Conservation (phyloP, 2,888 invertebrate species). For the Catocala fraxini region DNA sequence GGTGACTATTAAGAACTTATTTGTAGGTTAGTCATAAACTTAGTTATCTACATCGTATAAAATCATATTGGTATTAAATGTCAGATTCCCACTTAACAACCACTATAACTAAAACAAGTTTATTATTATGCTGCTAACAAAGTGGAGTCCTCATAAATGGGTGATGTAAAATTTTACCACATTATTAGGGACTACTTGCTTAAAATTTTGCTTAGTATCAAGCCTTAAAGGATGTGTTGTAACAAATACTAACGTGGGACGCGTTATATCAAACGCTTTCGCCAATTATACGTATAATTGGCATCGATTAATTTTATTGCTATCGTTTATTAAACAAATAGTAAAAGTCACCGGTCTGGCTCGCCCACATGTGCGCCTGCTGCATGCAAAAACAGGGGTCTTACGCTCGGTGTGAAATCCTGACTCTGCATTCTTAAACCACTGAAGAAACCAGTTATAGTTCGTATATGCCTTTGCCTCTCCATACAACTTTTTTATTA, state of each 20-base stretch:
- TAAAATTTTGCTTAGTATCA: not conserved
- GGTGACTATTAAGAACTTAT: not conserved
- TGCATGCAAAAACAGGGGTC: slow-evolving; percentile 41
- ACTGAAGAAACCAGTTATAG: slow-evolving; percentile 46
- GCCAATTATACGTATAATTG: slow-evolving; percentile 57
- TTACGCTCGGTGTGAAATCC: slow-evolving; percentile 47
- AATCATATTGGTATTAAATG: too few relatives aligned
- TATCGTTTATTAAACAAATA: slow-evolving; percentile 54
- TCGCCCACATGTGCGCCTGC: slow-evolving; percentile 45
- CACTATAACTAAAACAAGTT: too few relatives aligned
- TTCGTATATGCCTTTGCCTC: slow-evolving; percentile 14
- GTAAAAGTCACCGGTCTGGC: slow-evolving; percentile 54
- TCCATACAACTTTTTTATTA: slow-evolving; percentile 5
- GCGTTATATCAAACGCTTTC: slow-evolving; percentile 53
- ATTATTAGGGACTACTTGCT: too few relatives aligned
- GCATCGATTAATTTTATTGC: slow-evolving; percentile 58
- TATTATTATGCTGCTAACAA: too few relatives aligned
- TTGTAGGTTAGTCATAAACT: too few relatives aligned
- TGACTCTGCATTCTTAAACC: slow-evolving; percentile 38
- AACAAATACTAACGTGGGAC: slow-evolving; percentile 35
- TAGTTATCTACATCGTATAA: too few relatives aligned
- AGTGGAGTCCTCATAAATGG: not conserved
- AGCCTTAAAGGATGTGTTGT: slow-evolving; percentile 31
- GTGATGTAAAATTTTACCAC: not conserved
- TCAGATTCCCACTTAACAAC: too few relatives aligned